phyloP scores from a whole-genome alignment of 2,888 invertebrate genomes.

The Diarsia mendica region DNA sequence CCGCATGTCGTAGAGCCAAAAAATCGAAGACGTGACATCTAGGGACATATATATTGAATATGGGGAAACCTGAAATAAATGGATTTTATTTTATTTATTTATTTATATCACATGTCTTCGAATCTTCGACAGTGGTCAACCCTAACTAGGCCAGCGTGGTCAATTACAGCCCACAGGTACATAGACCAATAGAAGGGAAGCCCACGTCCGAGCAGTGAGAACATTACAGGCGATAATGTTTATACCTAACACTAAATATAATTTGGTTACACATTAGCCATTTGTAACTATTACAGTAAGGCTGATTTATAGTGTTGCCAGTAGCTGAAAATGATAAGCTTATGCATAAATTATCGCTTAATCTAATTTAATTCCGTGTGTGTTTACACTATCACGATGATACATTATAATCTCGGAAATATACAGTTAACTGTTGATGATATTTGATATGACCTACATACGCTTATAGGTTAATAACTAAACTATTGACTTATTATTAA shows the following conservation, averaged over 20 bases:
- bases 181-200: too few relatives aligned
- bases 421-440: neutral
- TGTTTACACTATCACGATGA: constrained; percentile 11
- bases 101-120: too few relatives aligned
- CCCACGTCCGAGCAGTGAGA: neutral
- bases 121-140: too few relatives aligned
- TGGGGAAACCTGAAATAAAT: too few relatives aligned
- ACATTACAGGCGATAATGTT: neutral
- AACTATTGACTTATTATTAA: too few relatives aligned
- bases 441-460: neutral
- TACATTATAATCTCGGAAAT: constrained; percentile 24
- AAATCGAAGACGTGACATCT: neutral
- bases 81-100: too few relatives aligned
- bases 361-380: constrained; percentile 46
- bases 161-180: neutral
- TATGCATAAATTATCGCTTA: constrained; percentile 45
- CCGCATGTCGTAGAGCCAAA: neutral
- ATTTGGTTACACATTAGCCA: constrained; percentile 20
- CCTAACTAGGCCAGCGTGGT: neutral
- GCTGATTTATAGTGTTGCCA: constrained; percentile 39
- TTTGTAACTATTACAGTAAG: constrained; percentile 37
- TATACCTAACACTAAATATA: neutral
- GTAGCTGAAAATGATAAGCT: constrained; percentile 51
- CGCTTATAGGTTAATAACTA: neutral
- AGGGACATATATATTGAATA: too few relatives aligned